These are phyloP conservation scores for Orchestes rusci DNA, from an alignment of 2,888 invertebrate species.

Conservation along the genomic window DNA sequence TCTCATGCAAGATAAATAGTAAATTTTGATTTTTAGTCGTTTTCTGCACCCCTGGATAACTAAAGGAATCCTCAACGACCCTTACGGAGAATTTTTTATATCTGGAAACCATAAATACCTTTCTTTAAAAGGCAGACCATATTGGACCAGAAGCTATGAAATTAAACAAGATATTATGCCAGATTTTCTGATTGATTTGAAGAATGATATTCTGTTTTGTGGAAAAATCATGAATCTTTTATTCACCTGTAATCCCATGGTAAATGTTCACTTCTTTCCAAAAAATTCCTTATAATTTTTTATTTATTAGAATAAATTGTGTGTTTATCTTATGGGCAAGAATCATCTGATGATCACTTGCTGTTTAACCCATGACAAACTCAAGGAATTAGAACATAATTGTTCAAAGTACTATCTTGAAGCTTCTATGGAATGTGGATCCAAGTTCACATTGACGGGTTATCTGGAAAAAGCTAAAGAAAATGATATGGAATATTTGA, in stretches of 20 bases:
- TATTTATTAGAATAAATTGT: conserved; percentile 37
- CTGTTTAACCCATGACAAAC: conserved; percentile 38
- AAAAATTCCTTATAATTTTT: neutral
- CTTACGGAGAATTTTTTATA: conserved; percentile 80
- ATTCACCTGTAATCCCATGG: conserved; percentile 62
- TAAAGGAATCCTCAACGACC: conserved; percentile 74
- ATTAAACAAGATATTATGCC: conserved; percentile 53
- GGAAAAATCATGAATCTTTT: conserved; percentile 68
- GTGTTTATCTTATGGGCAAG: conserved; percentile 37
- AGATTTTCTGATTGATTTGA: conserved; percentile 57
- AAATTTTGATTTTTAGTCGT: conserved; percentile 40
- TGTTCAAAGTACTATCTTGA: conserved; percentile 38
- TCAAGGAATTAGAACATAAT: conserved; percentile 33
- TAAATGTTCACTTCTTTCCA: conserved; percentile 33
- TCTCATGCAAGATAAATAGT: too few species aligned
- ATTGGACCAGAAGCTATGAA: conserved; percentile 61
- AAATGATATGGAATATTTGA: conserved; percentile 32
- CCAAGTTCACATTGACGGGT: conserved; percentile 34
- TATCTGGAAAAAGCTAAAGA: conserved; percentile 30
- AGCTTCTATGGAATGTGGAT: conserved; percentile 36
- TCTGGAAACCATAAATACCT: conserved; percentile 59
- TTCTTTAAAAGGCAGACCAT: conserved; percentile 55
- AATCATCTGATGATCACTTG: conserved; percentile 38
- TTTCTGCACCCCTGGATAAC: conserved; percentile 80
- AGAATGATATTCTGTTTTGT: conserved; percentile 61